Evolutionary conservation across 2,888 invertebrate species (phyloP).

Genomic region (Electrophaes corylata): DNA sequence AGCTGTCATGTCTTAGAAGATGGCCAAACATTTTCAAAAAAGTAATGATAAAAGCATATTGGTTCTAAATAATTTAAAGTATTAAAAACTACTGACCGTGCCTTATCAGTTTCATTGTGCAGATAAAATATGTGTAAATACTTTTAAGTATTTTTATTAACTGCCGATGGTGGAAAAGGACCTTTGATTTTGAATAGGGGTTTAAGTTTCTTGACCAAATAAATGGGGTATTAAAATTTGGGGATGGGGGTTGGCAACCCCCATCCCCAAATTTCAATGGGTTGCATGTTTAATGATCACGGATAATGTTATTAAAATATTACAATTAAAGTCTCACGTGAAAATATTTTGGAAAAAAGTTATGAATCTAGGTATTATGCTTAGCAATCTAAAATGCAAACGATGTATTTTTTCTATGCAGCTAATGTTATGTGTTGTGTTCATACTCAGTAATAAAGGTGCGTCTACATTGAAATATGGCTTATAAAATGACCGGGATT

Average conservation of each 20-base stretch:
- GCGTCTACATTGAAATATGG: neutral
- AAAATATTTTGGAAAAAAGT: conserved; percentile 7
- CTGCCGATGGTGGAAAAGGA: conserved; percentile 1
- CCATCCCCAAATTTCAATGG: neutral
- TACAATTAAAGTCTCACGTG: neutral
- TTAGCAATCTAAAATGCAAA: conserved; percentile 4
- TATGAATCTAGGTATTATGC: neutral
- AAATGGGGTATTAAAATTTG: neutral
- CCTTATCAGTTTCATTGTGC: neutral
- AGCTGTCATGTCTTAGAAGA: too few relatives aligned
- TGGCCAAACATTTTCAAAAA: too few relatives aligned
- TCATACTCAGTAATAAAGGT: conserved; percentile 10
- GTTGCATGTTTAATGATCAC: neutral
- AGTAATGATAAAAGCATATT: too few relatives aligned
- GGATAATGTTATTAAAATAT: conserved; percentile 2
- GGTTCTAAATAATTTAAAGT: too few relatives aligned
- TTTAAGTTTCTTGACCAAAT: conserved; percentile 3
- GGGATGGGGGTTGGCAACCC: neutral
- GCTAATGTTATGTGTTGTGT: conserved; percentile 17
- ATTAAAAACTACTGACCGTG: neutral
- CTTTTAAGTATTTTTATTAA: neutral
- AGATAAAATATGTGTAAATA: too few relatives aligned
- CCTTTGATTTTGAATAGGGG: neutral
- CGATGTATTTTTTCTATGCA: conserved; percentile 7
- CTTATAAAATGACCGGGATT: neutral